Percentiles rank a stretch among this genome's conserved stretches.
Conservation (phyloP, 1,140 invertebrate species). For the Brachionus rubens region DNA sequence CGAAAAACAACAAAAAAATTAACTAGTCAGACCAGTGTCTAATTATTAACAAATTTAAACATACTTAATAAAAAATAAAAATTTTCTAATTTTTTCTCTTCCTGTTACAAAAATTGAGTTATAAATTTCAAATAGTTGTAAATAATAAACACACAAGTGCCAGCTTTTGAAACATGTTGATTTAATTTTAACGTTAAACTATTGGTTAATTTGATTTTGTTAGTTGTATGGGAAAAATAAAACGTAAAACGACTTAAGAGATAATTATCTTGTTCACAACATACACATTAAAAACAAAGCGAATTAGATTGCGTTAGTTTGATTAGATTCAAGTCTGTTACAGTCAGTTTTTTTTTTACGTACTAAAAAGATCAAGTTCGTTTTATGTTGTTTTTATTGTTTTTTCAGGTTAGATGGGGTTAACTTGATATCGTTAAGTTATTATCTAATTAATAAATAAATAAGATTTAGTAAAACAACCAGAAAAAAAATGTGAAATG, state of each 20-base stretch:
- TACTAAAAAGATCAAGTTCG: conserved; percentile 5
- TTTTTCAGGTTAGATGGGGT: too few relatives aligned
- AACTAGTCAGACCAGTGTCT: too few relatives aligned
- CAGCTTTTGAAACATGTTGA: conserved; percentile 25
- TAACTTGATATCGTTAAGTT: too few relatives aligned
- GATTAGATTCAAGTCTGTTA: conserved; percentile 31
- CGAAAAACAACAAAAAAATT: too few relatives aligned
- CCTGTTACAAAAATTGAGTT: conserved; percentile 13
- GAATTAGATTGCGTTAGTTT: conserved; percentile 11
- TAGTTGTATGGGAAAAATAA: neutral
- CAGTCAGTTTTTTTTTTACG: too few relatives aligned
- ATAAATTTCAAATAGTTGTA: conserved; percentile 33
- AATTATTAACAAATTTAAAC: too few relatives aligned
- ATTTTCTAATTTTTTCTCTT: neutral
- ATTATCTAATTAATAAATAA: too few relatives aligned
- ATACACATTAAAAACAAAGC: neutral
- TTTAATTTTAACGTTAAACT: neutral
- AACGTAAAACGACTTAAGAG: too few relatives aligned
- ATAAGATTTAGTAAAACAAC: too few relatives aligned
- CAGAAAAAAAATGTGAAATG: neutral
- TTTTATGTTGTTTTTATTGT: too few relatives aligned
- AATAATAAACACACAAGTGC: conserved; percentile 31
- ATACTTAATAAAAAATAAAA: neutral
- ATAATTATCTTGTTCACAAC: conserved; percentile 7
- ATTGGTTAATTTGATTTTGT: conserved; percentile 11